These are phyloP conservation scores for Campoletis sonorensis DNA, from an alignment of 1,140 invertebrate genomes.

Conservation along the genomic window DNA sequence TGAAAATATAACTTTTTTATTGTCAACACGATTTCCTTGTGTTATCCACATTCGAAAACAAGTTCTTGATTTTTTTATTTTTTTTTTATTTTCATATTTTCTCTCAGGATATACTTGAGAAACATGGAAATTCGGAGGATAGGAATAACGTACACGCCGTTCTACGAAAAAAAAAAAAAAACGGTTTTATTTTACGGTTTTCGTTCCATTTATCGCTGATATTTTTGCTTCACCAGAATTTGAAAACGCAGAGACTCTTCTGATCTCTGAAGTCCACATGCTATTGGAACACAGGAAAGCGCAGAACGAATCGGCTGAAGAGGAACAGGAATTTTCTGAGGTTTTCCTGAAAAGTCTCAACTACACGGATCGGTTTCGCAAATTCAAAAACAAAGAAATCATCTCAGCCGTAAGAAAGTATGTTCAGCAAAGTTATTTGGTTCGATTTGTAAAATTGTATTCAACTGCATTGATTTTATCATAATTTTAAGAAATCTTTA, in stretches of 20 bases:
- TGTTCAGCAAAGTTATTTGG: conserved; percentile 56
- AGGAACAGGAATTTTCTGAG: conserved; percentile 98
- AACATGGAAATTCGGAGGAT: no score
- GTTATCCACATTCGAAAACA: not conserved
- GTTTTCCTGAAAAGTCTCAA: conserved; percentile 99
- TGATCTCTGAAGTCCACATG: conserved; percentile 99
- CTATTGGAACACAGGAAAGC: conserved; percentile 97
- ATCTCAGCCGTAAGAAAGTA: conserved; percentile 95
- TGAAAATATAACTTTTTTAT: not conserved
- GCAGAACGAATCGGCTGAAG: conserved; percentile 98
- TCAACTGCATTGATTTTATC: no score
- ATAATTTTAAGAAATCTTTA: conserved; percentile 27
- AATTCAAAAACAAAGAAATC: conserved; percentile 99
- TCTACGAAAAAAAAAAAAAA: no score
- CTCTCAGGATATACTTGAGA: no score
- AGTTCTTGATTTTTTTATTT: no score
- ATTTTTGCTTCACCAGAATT: conserved; percentile 86
- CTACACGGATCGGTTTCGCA: conserved; percentile 96
- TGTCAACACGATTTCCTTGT: not conserved
- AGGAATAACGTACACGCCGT: no score
- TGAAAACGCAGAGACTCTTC: conserved; percentile 97
- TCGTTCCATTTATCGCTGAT: not conserved
- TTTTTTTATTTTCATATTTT: no score
- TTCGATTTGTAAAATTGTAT: not conserved
- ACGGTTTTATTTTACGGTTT: not conserved